Evolutionary conservation across 2,797 vertebrate genomes (phyloP).

Genomic region (Lepilemur septentrionalis): DNA sequence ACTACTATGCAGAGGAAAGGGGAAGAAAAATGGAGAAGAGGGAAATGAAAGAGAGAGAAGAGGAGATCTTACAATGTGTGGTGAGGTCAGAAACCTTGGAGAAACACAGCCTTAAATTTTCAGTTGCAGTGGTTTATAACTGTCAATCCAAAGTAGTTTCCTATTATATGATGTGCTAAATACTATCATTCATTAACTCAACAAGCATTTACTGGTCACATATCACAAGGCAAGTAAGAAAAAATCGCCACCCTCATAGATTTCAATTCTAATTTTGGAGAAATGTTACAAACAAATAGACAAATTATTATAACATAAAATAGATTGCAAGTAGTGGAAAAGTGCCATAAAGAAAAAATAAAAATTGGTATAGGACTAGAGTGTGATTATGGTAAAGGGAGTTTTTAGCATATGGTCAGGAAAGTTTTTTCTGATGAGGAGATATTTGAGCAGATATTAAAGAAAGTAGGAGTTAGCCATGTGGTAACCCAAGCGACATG

Average conservation of each 20-base stretch:
- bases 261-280: neutral
- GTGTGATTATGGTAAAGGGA: neutral
- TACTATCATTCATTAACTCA: neutral
- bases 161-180: neutral
- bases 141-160: neutral
- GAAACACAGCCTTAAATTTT: neutral
- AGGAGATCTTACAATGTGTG: neutral
- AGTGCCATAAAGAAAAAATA: neutral
- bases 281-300: neutral
- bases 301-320: neutral
- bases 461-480: neutral
- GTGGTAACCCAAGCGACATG: neutral
- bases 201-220: neutral
- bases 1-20: neutral
- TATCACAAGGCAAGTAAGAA: neutral
- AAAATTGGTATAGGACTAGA: neutral
- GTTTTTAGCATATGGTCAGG: neutral
- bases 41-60: neutral
- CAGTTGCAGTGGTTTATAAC: neutral
- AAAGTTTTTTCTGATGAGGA: neutral
- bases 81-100: neutral
- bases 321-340: neutral
- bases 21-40: neutral
- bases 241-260: accelerated
- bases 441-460: neutral